Conservation (phyloP, 2,113 vertebrate species). For the Rutilus rutilus region DNA sequence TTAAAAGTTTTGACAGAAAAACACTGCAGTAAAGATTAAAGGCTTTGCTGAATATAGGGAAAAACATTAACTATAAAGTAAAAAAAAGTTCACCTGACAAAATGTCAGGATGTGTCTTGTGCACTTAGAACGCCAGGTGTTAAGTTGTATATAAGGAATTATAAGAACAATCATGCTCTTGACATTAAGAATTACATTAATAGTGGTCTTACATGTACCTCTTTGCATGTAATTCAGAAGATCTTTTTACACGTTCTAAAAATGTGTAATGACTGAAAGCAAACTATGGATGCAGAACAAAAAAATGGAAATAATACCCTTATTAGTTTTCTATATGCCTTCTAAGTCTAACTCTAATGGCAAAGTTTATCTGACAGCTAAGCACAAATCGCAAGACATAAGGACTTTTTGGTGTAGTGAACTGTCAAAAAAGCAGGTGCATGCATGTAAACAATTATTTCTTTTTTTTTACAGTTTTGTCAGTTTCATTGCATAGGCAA, state of each 20-base stretch:
- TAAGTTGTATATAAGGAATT: slow-evolving; percentile 60
- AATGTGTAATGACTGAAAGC: neutral
- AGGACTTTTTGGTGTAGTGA: neutral
- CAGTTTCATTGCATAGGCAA: neutral
- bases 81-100: neutral
- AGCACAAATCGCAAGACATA: neutral
- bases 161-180: neutral
- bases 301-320: neutral
- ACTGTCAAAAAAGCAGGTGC: neutral
- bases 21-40: neutral
- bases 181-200: slow-evolving; percentile 11
- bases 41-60: neutral
- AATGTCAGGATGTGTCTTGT: neutral
- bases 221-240: too few relatives aligned
- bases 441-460: neutral
- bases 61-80: neutral
- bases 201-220: neutral
- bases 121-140: slow-evolving; percentile 51
- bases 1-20: neutral
- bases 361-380: neutral
- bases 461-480: neutral
- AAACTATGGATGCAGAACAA: neutral
- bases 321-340: neutral
- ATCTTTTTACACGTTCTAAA: neutral
- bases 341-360: neutral